Percentiles rank a stretch among this genome's conserved stretches.
These are phyloP conservation scores for Gobio occitaniae DNA, from an alignment of 2,797 vertebrate genomes.

Conservation along the genomic window DNA sequence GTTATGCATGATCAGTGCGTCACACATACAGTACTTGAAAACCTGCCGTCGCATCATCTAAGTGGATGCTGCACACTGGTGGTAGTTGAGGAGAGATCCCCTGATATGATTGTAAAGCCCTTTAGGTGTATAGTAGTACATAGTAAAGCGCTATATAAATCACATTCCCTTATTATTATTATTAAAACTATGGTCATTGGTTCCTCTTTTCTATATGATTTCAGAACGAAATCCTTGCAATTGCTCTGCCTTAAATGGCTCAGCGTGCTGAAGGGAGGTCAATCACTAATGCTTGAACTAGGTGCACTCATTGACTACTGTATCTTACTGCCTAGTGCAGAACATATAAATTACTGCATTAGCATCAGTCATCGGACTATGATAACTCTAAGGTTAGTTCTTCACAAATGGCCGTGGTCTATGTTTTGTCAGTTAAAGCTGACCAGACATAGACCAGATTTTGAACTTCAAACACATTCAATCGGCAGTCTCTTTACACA, in stretches of 20 bases:
- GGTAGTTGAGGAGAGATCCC: no score
- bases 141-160: no score
- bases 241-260: not conserved
- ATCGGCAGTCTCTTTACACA: not conserved
- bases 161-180: no score
- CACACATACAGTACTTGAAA: no score
- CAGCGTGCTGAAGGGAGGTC: not conserved
- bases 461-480: not conserved
- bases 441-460: not conserved
- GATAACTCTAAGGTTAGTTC: not conserved
- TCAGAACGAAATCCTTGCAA: not conserved
- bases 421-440: not conserved
- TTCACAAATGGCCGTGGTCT: not conserved
- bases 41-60: no score
- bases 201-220: not conserved
- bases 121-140: no score
- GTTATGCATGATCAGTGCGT: no score
- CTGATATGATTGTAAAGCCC: no score
- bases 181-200: not conserved
- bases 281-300: not conserved
- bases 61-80: no score
- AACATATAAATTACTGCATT: not conserved
- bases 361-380: not conserved
- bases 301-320: not conserved
- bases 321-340: conserved; percentile 50